Percentiles rank a stretch among this genome's conserved stretches.
These are phyloP conservation scores for Phymorhynchus buccinoides DNA, from an alignment of 1,140 invertebrate genomes.

Conservation along the genomic window DNA sequence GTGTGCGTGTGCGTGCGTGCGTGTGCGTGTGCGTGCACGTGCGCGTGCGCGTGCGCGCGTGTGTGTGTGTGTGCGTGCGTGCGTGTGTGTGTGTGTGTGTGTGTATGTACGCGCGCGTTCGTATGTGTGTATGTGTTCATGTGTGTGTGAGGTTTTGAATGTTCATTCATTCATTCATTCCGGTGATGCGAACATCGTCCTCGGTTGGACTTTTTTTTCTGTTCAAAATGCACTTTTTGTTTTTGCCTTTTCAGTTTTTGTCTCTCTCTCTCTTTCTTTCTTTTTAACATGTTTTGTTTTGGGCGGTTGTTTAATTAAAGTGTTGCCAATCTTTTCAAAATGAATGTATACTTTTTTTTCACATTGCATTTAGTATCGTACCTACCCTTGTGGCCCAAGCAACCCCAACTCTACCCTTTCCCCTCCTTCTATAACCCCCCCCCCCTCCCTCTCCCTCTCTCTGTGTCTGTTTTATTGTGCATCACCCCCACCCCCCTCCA, in stretches of 20 bases:
- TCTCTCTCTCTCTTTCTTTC: too few species aligned
- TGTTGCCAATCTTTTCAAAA: too few species aligned
- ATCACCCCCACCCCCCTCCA: too few species aligned
- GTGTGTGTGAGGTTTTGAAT: neutral
- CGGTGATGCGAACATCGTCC: neutral
- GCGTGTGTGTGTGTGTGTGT: conserved; percentile 10
- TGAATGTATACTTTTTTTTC: too few species aligned
- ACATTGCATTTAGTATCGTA: too few species aligned
- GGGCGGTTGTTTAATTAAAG: too few species aligned
- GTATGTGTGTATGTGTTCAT: conserved; percentile 18
- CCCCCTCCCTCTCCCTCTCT: too few species aligned
- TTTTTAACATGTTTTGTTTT: too few species aligned
- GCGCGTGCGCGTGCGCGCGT: neutral
- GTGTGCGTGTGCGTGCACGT: too few species aligned
- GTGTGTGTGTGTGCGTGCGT: neutral
- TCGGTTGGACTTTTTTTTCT: neutral
- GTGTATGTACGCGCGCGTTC: conserved; percentile 1
- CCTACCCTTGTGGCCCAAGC: neutral
- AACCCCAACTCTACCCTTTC: neutral
- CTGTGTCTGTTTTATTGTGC: too few species aligned
- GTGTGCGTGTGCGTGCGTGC: too few species aligned
- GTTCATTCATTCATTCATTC: neutral
- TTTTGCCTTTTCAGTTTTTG: neutral
- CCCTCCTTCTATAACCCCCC: neutral
- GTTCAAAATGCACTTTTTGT: neutral